Percentiles rank a stretch among this genome's conserved stretches.
These are phyloP conservation scores for Anas platyrhynchos DNA, from an alignment of 2,113 vertebrate species.

Conservation along the genomic window DNA sequence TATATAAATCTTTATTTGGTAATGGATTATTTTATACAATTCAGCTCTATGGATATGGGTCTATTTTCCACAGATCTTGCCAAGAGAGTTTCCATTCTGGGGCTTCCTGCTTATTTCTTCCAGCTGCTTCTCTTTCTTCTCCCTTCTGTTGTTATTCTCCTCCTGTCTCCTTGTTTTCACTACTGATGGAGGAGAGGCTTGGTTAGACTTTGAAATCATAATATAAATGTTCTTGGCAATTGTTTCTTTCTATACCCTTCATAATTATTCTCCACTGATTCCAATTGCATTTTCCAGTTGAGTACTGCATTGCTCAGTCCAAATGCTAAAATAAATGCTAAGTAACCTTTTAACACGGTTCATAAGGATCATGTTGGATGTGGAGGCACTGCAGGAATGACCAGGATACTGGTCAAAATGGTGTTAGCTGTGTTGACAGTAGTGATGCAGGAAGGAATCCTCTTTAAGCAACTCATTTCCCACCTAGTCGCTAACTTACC, in stretches of 20 bases:
- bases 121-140: slow-evolving; percentile 68
- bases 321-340: not conserved
- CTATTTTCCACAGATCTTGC: slow-evolving; percentile 63
- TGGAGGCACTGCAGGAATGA: not conserved
- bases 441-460: not conserved
- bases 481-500: not conserved
- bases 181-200: slow-evolving; percentile 6
- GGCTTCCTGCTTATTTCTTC: slow-evolving; percentile 70
- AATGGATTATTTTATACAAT: slow-evolving; percentile 37
- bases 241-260: slow-evolving; percentile 52
- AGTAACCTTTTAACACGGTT: not conserved
- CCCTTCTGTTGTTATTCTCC: slow-evolving; percentile 68
- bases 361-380: not conserved
- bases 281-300: slow-evolving; percentile 17
- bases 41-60: slow-evolving; percentile 21
- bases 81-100: slow-evolving; percentile 66
- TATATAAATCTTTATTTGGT: slow-evolving; percentile 27
- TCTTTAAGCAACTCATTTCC: not conserved
- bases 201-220: slow-evolving; percentile 42
- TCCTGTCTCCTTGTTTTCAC: slow-evolving; percentile 59
- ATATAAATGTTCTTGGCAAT: slow-evolving; percentile 61
- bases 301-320: not conserved
- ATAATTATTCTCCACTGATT: not conserved
- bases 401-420: not conserved
- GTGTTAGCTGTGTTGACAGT: not conserved